These are phyloP conservation scores for Trichomycterus rosablanca DNA, from an alignment of 2,113 vertebrate species.

Conservation along the genomic window DNA sequence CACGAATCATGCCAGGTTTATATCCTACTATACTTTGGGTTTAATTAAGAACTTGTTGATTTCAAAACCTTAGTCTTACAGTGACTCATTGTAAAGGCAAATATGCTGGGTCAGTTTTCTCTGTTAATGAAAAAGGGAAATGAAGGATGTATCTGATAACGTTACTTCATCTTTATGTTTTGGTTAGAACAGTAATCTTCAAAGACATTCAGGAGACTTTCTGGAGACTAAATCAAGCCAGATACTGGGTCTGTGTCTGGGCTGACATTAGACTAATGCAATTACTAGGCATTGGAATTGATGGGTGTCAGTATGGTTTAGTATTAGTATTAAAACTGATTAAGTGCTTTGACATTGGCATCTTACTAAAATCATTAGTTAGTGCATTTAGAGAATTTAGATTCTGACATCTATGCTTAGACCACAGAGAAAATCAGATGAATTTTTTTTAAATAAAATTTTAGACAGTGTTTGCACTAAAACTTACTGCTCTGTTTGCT, in stretches of 20 bases:
- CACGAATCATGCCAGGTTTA: constrained; percentile 37
- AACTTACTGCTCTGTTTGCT: no score
- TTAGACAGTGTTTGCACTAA: neutral
- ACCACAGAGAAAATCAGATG: no score
- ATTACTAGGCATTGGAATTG: no score
- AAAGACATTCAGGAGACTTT: neutral
- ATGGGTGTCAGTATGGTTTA: no score
- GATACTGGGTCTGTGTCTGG: no score
- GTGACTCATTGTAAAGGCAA: neutral
- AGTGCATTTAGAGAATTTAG: no score
- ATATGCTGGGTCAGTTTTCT: neutral
- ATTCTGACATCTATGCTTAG: no score
- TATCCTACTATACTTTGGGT: constrained; percentile 38
- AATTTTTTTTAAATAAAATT: constrained; percentile 2
- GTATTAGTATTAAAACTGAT: no score
- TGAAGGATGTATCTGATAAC: constrained; percentile 18
- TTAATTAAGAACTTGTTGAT: constrained; percentile 46
- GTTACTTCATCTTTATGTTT: constrained; percentile 18
- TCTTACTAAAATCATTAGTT: no score
- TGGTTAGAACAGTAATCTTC: constrained; percentile 1
- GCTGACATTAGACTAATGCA: no score
- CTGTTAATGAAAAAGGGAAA: constrained; percentile 1
- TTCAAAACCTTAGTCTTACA: neutral
- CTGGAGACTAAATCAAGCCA: neutral
- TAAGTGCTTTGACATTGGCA: no score